Evolutionary conservation across 2,113 vertebrate genomes (phyloP).

Genomic region (Sturnira hondurensis): DNA sequence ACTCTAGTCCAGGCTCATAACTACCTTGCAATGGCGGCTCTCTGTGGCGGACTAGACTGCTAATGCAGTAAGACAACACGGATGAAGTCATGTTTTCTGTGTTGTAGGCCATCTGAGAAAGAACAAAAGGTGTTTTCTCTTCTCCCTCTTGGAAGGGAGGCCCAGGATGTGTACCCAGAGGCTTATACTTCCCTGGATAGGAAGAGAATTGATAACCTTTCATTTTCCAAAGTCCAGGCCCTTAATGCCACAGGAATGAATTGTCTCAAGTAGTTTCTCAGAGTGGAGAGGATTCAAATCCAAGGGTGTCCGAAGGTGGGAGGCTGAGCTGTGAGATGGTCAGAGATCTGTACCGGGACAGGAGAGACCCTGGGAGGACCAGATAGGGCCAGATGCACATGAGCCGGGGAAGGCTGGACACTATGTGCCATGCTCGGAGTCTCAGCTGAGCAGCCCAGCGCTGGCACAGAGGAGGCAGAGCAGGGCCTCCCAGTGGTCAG

Average conservation of each 20-base stretch:
- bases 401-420: no score
- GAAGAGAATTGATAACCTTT: background rate
- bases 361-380: background rate
- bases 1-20: background rate
- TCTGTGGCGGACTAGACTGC: background rate
- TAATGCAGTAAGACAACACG: background rate
- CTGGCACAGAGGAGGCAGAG: background rate
- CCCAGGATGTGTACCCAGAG: background rate
- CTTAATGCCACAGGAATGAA: background rate
- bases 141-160: background rate
- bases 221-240: background rate
- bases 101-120: background rate
- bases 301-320: background rate
- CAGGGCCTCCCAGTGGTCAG: rapidly evolving
- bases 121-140: background rate
- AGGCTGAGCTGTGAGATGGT: background rate
- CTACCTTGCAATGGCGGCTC: background rate
- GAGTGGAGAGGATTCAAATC: background rate
- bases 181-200: background rate
- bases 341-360: background rate
- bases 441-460: rapidly evolving
- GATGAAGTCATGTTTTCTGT: background rate
- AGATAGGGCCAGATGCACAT: background rate
- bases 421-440: background rate
- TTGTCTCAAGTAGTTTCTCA: background rate